phyloP scores from a whole-genome alignment of 2,888 invertebrate genomes.

The Cephus pygmeus region DNA sequence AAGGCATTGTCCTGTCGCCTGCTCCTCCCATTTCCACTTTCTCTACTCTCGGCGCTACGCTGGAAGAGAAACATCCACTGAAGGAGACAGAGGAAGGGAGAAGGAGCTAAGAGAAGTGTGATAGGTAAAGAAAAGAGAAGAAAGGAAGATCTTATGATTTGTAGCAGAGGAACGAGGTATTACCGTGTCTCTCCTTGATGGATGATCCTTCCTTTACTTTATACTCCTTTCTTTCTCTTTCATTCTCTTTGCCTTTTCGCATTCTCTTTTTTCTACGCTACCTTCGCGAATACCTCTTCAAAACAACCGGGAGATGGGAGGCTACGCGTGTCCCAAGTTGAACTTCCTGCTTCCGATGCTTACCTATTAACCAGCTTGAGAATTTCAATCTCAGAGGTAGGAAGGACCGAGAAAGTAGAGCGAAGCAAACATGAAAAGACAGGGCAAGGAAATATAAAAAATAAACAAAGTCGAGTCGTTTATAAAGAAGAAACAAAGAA shows the following conservation, averaged over 20 bases:
- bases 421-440: background rate
- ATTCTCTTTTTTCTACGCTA: background rate
- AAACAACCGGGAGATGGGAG: background rate
- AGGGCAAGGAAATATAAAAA: background rate
- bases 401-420: background rate
- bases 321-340: background rate
- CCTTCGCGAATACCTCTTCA: background rate
- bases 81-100: background rate
- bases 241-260: background rate
- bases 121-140: constrained; percentile 24
- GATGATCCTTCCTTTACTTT: constrained; percentile 36
- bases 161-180: constrained; percentile 36
- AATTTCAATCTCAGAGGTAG: background rate
- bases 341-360: background rate
- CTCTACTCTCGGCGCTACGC: constrained; percentile 13
- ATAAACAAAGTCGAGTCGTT: background rate
- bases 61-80: background rate
- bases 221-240: constrained; percentile 15
- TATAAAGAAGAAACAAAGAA: background rate
- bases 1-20: constrained; percentile 47
- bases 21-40: constrained; percentile 26
- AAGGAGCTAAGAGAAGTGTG: constrained; percentile 11
- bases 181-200: constrained; percentile 38
- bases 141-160: constrained; percentile 39
- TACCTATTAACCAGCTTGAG: background rate